Base-by-base conservation (phyloP, 2,888 invertebrate species). In the Alviniconcha strummeri region DNA sequence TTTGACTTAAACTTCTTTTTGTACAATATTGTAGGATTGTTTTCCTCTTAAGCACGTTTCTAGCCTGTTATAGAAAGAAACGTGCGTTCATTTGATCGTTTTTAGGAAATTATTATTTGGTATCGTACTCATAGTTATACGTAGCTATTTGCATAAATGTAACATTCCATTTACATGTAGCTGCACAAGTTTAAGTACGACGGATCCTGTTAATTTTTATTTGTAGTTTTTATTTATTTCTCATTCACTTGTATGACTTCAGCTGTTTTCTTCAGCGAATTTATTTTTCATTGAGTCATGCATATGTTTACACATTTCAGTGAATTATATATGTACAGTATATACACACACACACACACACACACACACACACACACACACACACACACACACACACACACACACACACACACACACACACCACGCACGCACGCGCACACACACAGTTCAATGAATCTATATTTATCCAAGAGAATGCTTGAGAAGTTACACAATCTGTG, bases 321-420 rank as follows among this genome's bases (percentile, higher is more conserved):
- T n/a, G n/a, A n/a, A n/a, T n/a, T n/a, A n/a, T 60, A 13, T 13
- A 13, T 13, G 60, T 60, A 13, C 60, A n/a, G n/a, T n/a, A 72
- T 36, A 36, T 36, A 72, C 71, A 72, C 71, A 55, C 74, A 74
- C 74, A 74, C 74, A 74, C 54, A 74, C 13, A 9, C 60, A 60
- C 60, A 60, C 60, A 60, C 60, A 60, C 13, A 60, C 13, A 9
- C 60, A 60, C 60, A 60, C 60, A 60, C 60, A 60, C 60, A 64
- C 64, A 64, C 64, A 64, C 15, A 13, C 64, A 64, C 64, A 64
- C 64, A 64, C 64, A 64, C 64, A 64, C 64, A 64, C 64, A 64
- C 64, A 64, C 64, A 64, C 64, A 64, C 64, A 64, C 74, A 55
- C 72, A 19, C 7, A 72, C 19, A 72, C 19, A 72, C 72, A 72